Evolutionary conservation across 1,140 invertebrate species (phyloP), one percentile per base, ranked within the genome.

Genomic region (Cydia amplana): DNA sequence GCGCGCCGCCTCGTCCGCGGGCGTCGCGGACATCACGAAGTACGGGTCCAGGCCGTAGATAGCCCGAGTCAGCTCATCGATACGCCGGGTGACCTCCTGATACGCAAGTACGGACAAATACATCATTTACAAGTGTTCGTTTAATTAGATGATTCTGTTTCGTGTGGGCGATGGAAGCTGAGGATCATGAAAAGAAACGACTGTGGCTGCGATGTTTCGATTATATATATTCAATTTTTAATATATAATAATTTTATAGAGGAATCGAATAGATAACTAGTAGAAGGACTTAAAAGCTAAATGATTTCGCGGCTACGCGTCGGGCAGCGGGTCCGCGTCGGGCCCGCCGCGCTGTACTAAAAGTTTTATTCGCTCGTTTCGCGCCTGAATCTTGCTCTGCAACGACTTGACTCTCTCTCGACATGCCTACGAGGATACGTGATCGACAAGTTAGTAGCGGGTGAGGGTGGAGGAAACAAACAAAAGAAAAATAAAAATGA

Each of bases 371-470:
- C 97, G 96, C 93, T 98, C 97, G 88, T 95, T 96, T 80, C 96
- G 95, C 91, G 96, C 95, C 83, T 95, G 95, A 83, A 98, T 97
- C 94, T 97, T 98, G 94, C 95, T 97, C 92, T 98, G 97, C 85
- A 98, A 95, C 82, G 95, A 95, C 91, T 96, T 97, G 80, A 97
- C 96, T 93, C 95, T 95, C 92, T 98, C 97, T 89, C 96, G 96
- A 94, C 95, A 97, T 86, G 95, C 95, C 97, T 98, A 94, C 79
- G 90, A 93, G 85, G 87, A 93, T 85, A 91, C 86, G 28, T 86
- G 85, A 81, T 85, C 81, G 75, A 88, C 85, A 80, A 86, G 88
- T 87, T 90, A 92, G 87, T 90, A 83, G 83, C 76, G 84, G 84
- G 81, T 79, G 83, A 88, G 81, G 86, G 81, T 78, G 82, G 93